Evolutionary conservation across 23 tunicate species (phyloP), one percentile per base, ranked within the genome.

Genomic region (Corella eumyota): DNA sequence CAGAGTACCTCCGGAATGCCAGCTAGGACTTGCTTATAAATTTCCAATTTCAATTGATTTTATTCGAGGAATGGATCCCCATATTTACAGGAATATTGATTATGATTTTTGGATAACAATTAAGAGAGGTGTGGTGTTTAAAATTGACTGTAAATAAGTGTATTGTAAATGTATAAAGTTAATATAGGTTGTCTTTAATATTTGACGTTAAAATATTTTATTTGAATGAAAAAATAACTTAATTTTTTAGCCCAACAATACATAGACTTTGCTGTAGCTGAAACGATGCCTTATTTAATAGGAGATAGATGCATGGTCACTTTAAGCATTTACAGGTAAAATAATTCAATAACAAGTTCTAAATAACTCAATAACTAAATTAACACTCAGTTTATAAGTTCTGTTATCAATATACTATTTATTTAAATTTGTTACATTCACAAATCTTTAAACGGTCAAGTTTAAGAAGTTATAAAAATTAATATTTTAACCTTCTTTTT

Each of bases 101-200:
- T 79, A 79, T 32, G 88, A 79, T 64, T 70, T 70, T 46, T 79
- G 88, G 88, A 61, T 79, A 2, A 35, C 88, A 2, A 67, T 70
- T 3, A 77, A 77, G 50, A 58, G 85, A 61, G 68, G 85, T 77
- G 61, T 15, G 65, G 40, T 29, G n/a, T n/a, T n/a, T n/a, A n/a
- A n/a, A n/a, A n/a, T n/a, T n/a, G n/a, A n/a, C n/a, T 19, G 9
- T 44, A 11, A 54, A 7, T 9, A 54, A 54, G 9, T 54, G n/a
- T n/a, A n/a, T n/a, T n/a, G 17, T 44, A 13, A 44, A 17, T 44
- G 49, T 44, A 54, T 7, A 13, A 54, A 54, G 24, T 13, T 54
- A 54, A n/a, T n/a, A n/a, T n/a, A n/a, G n/a, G n/a, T n/a, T n/a
- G n/a, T n/a, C n/a, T n/a, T n/a, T n/a, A n/a, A n/a, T n/a, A n/a